Conservation (phyloP, 1,140 invertebrate species). For the Euwallacea fornicatus region DNA sequence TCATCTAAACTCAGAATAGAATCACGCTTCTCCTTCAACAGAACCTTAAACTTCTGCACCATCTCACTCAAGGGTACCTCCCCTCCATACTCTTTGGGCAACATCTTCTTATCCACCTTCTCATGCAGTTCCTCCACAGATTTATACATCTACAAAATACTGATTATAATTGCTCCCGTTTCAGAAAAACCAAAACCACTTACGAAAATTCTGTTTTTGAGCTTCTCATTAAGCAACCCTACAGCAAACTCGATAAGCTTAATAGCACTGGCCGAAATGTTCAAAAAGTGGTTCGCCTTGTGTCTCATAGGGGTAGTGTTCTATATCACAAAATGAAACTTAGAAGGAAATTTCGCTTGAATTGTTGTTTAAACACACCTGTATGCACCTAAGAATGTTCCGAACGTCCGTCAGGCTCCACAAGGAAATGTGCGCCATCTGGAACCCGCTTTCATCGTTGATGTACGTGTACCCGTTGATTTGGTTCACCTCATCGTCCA, state of each 20-base stretch:
- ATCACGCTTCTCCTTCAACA: slow-evolving; percentile 64
- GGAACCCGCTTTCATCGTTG: slow-evolving; percentile 80
- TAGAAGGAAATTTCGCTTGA: slow-evolving; percentile 22
- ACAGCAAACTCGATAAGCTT: slow-evolving; percentile 79
- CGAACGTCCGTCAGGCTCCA: slow-evolving; percentile 80
- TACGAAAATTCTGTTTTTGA: slow-evolving; percentile 74
- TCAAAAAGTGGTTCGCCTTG: slow-evolving; percentile 82
- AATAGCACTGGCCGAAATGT: slow-evolving; percentile 74
- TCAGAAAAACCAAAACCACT: slow-evolving; percentile 45
- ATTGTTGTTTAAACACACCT: slow-evolving; percentile 55
- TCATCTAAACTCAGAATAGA: slow-evolving; percentile 73
- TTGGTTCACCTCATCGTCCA: slow-evolving; percentile 81
- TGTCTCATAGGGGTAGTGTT: slow-evolving; percentile 86
- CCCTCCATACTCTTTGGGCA: slow-evolving; percentile 86
- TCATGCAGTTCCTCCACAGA: slow-evolving; percentile 68
- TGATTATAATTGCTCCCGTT: background rate
- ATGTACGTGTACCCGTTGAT: slow-evolving; percentile 77
- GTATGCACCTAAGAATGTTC: slow-evolving; percentile 76
- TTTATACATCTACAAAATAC: slow-evolving; percentile 65
- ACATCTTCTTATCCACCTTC: slow-evolving; percentile 69
- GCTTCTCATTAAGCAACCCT: slow-evolving; percentile 77
- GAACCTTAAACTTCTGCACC: slow-evolving; percentile 73
- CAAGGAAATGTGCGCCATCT: slow-evolving; percentile 77
- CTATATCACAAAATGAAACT: slow-evolving; percentile 53
- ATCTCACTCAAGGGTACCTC: slow-evolving; percentile 75